Evolutionary conservation across 2,113 vertebrate genomes (phyloP), one percentile per base, ranked within the genome.

Genomic region (Brachyhypopomus occidentalis): DNA sequence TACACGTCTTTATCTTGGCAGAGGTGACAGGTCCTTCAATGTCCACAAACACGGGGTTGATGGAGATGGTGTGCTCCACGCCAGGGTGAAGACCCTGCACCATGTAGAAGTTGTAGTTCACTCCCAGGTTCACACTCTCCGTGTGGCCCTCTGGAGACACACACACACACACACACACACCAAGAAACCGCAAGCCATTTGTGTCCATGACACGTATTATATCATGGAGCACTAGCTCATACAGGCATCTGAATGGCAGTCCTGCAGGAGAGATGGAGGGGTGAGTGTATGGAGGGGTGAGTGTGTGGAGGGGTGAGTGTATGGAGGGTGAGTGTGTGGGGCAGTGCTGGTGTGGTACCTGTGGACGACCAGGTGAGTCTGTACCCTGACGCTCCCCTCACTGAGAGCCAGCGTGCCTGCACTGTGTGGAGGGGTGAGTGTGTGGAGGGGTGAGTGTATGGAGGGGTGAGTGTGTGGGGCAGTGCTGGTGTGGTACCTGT

Each of bases 11-110:
- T 27, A 89, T 80, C 79, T 79, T 93, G 8, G 78, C 5, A 0
- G 88, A 87, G 38, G 92, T 92, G 85, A 96, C 69, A 0, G 95
- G 95, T 0, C 96, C 96, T 86, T 97, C 96, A 0, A 88, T 67
- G 72, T 95, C 94, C 77, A 94, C 94, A 62, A 96, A 97, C 85
- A 97, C 92, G 27, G 96, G 94, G 84, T 96, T 97, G 88, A 97
- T 89, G 41, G 94, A 96, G 81, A 96, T 14, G 0, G 85, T 92
- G 88, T 96, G 95, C 67, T 96, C 94, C 0, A 84, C 78, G 79
- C 93, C 96, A 0, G 91, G 11, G 7, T 90, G 88, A 30, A 97
- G 92, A 11, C 95, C 96, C 84, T 95, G 95, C 86, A 97, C 95
- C 94, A 96, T 95, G 90, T 97, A 97, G 87, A 92, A 94, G 84